phyloP scores from a whole-genome alignment of 1,140 invertebrate genomes.

The Streblospio benedicti region DNA sequence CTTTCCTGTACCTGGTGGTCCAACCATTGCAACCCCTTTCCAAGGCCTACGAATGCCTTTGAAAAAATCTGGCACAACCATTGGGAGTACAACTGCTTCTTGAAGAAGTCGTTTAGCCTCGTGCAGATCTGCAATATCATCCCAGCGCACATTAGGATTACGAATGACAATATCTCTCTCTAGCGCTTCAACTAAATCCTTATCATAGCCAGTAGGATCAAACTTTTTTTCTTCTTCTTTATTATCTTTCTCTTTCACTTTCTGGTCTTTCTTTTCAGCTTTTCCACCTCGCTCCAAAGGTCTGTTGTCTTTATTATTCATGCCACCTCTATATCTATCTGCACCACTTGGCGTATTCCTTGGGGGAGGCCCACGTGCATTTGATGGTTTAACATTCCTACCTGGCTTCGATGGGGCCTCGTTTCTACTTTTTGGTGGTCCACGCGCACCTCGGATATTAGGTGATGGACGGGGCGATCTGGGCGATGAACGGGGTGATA shows the following conservation, averaged over 20 bases:
- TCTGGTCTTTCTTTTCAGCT: too few species aligned
- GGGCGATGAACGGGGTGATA: too few species aligned
- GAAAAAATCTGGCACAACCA: conserved; percentile 98
- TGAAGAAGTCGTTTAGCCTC: conserved; percentile 91
- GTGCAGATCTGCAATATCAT: conserved; percentile 77
- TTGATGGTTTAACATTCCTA: too few species aligned
- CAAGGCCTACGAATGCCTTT: conserved; percentile 86
- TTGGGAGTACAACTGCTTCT: conserved; percentile 94
- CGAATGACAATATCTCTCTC: conserved; percentile 96
- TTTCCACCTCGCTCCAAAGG: too few species aligned
- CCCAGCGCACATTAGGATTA: conserved; percentile 92
- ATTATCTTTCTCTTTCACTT: too few species aligned
- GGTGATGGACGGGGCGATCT: conserved; percentile 36
- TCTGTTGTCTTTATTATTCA: too few species aligned
- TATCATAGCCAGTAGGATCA: conserved; percentile 79
- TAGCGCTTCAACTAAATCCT: conserved; percentile 87
- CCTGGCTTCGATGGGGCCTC: too few species aligned
- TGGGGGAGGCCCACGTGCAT: too few species aligned
- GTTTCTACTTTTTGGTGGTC: too few species aligned
- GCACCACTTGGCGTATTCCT: too few species aligned
- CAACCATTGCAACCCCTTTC: conserved; percentile 93
- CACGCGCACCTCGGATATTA: conserved; percentile 31
- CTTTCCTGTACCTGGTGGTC: conserved; percentile 97
- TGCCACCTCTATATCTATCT: too few species aligned
- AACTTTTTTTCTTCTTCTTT: conserved; percentile 68